These are phyloP conservation scores for Drosophila sucinea DNA, from an alignment of 1,140 invertebrate species.

Conservation along the genomic window DNA sequence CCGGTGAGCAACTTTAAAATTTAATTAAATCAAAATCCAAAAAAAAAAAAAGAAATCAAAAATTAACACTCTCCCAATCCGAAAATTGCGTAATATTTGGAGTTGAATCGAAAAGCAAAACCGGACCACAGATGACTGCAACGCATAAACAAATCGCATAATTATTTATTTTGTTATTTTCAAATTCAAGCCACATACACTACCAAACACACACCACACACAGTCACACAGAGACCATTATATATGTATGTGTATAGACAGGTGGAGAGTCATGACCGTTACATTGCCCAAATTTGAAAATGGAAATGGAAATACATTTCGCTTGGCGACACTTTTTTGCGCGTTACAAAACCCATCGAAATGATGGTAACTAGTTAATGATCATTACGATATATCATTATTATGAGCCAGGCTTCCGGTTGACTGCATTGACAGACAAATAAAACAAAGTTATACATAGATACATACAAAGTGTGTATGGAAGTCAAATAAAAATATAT, in stretches of 20 bases:
- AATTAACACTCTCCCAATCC: slow-evolving; percentile 14
- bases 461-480: neutral
- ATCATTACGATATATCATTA: neutral
- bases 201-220: slow-evolving; percentile 1
- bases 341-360: slow-evolving; percentile 16
- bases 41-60: slow-evolving; percentile 1
- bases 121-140: slow-evolving; percentile 13
- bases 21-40: slow-evolving; percentile 13
- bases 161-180: slow-evolving; percentile 16
- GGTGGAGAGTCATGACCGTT: slow-evolving; percentile 19
- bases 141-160: slow-evolving; percentile 17
- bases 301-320: slow-evolving; percentile 13
- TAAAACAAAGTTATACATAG: neutral
- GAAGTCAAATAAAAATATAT: neutral
- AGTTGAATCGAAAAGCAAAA: slow-evolving; percentile 15
- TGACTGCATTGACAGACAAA: slow-evolving; percentile 11
- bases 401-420: slow-evolving; percentile 9
- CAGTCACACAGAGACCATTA: neutral
- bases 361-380: slow-evolving; percentile 3
- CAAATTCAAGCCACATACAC: slow-evolving; percentile 9
- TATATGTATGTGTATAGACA: neutral
- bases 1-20: slow-evolving; percentile 7
- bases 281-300: slow-evolving; percentile 18
- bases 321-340: slow-evolving; percentile 16
- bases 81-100: slow-evolving; percentile 12